phyloP scores from a whole-genome alignment of 2,888 invertebrate genomes.

The Bhutanitis thaidina region DNA sequence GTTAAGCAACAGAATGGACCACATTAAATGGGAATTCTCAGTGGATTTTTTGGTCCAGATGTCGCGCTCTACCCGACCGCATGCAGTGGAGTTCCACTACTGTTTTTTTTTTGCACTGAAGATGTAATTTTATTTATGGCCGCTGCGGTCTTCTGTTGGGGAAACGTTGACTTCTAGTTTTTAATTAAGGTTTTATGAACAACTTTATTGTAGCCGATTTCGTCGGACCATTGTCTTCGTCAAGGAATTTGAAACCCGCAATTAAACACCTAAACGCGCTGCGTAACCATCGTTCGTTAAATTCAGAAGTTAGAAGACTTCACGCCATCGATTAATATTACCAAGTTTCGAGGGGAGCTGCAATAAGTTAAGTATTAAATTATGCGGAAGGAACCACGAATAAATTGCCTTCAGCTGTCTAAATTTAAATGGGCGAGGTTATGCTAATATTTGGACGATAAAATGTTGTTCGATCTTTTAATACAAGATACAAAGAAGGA shows the following conservation, averaged over 20 bases:
- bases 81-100: slow-evolving; percentile 14
- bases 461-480: background rate
- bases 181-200: slow-evolving; percentile 50
- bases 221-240: background rate
- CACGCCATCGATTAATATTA: slow-evolving; percentile 18
- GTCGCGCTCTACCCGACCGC: slow-evolving; percentile 18
- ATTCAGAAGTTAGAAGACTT: slow-evolving; percentile 5
- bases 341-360: slow-evolving; percentile 14
- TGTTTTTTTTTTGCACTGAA: slow-evolving; percentile 29
- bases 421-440: slow-evolving; percentile 6
- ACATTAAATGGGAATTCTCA: slow-evolving; percentile 20
- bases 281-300: slow-evolving; percentile 5
- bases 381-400: slow-evolving; percentile 15
- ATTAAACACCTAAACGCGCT: slow-evolving; percentile 2
- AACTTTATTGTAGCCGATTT: slow-evolving; percentile 12
- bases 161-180: slow-evolving; percentile 53
- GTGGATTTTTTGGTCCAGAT: slow-evolving; percentile 24
- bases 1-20: slow-evolving; percentile 19
- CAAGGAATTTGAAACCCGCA: background rate
- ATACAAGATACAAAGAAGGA: too few species aligned
- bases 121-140: slow-evolving; percentile 64
- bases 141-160: slow-evolving; percentile 45
- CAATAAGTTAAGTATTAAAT: slow-evolving; percentile 19
- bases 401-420: slow-evolving; percentile 16
- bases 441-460: slow-evolving; percentile 7